These are phyloP conservation scores for Sebastes trivittatus DNA, from an alignment of 2,797 vertebrate species.

Conservation along the genomic window DNA sequence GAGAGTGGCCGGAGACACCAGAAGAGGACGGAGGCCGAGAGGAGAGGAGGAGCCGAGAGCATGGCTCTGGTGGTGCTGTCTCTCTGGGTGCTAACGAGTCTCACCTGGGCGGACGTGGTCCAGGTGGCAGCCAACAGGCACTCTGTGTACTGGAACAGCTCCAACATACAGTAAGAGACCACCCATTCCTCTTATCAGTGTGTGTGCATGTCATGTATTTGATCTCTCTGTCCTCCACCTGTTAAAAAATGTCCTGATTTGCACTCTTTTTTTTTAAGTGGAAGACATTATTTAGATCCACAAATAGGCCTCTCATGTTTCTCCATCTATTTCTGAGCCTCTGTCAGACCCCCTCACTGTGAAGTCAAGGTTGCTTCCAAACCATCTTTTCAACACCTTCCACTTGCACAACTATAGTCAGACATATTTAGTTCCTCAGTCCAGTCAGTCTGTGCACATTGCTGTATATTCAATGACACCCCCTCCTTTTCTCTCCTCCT, in stretches of 20 bases:
- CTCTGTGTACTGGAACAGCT: slow-evolving; percentile 96
- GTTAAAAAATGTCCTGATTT: slow-evolving; percentile 19
- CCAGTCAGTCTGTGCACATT: not conserved
- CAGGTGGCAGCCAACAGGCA: slow-evolving; percentile 87
- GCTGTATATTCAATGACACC: not conserved
- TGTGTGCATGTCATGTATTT: not conserved
- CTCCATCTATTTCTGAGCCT: slow-evolving; percentile 13
- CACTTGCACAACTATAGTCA: slow-evolving; percentile 14
- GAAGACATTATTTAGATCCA: not conserved
- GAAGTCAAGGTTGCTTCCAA: slow-evolving; percentile 42
- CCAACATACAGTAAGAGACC: slow-evolving; percentile 92
- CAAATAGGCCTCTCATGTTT: not conserved
- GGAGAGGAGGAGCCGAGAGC: slow-evolving; percentile 60
- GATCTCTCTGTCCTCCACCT: slow-evolving; percentile 21
- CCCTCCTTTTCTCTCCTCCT: not conserved
- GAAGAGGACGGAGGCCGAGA: slow-evolving; percentile 55
- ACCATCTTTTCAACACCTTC: slow-evolving; percentile 34
- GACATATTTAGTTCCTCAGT: slow-evolving; percentile 13
- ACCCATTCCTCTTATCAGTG: not conserved
- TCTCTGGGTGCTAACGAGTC: slow-evolving; percentile 82
- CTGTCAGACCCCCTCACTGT: slow-evolving; percentile 20
- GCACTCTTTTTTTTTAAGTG: not conserved
- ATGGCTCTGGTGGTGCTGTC: slow-evolving; percentile 82
- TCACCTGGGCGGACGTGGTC: slow-evolving; percentile 83
- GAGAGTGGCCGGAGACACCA: slow-evolving; percentile 67